Evolutionary conservation across 2,797 vertebrate genomes (phyloP), one percentile per base, ranked within the genome.

Genomic region (Mionectes olivaceus): DNA sequence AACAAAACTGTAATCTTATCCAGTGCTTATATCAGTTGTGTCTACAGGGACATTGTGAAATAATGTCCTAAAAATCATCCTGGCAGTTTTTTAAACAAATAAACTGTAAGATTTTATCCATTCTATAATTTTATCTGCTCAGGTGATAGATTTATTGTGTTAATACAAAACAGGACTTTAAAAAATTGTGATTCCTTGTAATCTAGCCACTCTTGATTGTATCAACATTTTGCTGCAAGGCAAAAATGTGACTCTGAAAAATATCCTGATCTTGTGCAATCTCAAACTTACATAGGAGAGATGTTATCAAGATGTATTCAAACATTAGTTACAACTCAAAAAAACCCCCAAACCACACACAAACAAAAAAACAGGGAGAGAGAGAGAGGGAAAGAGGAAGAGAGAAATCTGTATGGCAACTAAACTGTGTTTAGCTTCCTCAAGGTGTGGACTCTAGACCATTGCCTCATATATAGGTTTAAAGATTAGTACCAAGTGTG

Each of bases 91-190:
- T 88, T 91, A 97, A 97, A 96, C 88, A 97, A 97, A 93, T 95
- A 95, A 86, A 96, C 87, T 64, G 11, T 64, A 81, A 94, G 96
- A 96, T 97, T 90, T 97, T 97, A 93, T 97, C 96, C 8, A 8
- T 37, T 32, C 52, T 95, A 89, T 79, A 96, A 96, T 97, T 96
- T 95, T 97, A 87, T 97, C 94, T 89, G 47, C 37, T 78, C 63
- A 91, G 67, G 60, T 96, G 87, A 89, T 97, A 97, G 96, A 98
- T 97, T 97, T 98, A 98, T 97, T 97, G 86, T 93, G 94, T 90
- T 97, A 97, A 96, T 97, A 97, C 1, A 8, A 96, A 95, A 70
- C 87, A 87, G 1, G 91, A 95, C 95, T 95, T 97, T 49, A 94
- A 96, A 97, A 97, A 97, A 97, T 92, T 89, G 95, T 97, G 80